These are phyloP conservation scores for Mormoops blainvillei DNA, from an alignment of 2,113 vertebrate genomes.

Conservation along the genomic window DNA sequence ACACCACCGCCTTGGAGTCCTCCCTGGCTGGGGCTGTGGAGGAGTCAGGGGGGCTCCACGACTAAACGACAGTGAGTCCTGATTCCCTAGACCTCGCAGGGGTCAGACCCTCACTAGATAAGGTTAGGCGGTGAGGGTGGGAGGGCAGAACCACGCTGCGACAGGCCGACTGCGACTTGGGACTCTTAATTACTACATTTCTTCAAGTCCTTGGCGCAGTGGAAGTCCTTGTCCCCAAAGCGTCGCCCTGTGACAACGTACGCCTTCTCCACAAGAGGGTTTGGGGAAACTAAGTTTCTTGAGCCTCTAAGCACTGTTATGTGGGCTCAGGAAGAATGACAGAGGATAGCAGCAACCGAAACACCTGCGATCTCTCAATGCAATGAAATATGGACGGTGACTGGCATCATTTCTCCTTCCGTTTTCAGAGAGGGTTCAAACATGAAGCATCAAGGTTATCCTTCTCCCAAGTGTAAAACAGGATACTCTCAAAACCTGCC, in stretches of 20 bases:
- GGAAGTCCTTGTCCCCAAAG: not conserved
- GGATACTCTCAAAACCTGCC: not conserved
- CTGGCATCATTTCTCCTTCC: constrained; percentile 72
- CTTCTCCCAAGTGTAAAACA: constrained; percentile 51
- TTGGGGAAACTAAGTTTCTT: not conserved
- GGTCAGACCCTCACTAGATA: not conserved
- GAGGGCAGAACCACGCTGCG: not conserved
- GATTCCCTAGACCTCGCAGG: not conserved
- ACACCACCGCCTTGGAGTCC: not conserved
- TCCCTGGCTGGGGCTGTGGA: not conserved
- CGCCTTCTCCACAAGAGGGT: not conserved
- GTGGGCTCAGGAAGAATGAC: not conserved
- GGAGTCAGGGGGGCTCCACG: not conserved
- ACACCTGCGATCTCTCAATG: constrained; percentile 72
- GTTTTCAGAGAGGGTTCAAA: constrained; percentile 75
- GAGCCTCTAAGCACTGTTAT: not conserved
- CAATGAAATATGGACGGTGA: constrained; percentile 55
- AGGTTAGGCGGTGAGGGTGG: not conserved
- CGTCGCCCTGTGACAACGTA: not conserved
- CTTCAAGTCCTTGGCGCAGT: not conserved
- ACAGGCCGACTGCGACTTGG: not conserved
- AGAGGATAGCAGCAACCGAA: constrained; percentile 61
- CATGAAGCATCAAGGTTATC: constrained; percentile 66
- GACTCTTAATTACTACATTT: not conserved
- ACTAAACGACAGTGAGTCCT: not conserved